Evolutionary conservation across 2,888 invertebrate genomes (phyloP).

Genomic region (Agonopterix subpropinquella): DNA sequence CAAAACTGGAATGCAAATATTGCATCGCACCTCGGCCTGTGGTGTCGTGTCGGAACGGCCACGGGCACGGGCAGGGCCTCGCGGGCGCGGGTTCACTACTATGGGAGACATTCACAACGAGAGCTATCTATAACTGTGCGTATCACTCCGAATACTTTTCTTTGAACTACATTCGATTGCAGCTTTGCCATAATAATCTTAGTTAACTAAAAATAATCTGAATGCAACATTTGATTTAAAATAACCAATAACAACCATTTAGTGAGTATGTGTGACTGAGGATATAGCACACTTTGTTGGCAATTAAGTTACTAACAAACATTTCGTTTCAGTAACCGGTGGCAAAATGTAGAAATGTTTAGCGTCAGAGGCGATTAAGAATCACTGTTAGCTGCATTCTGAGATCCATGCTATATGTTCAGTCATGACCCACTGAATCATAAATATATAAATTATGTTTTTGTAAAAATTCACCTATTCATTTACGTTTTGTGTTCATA

Average conservation of each 20-base stretch:
- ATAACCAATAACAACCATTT: constrained; percentile 69
- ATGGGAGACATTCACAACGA: constrained; percentile 51
- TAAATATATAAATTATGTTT: constrained; percentile 57
- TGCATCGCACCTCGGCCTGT: constrained; percentile 69
- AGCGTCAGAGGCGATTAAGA: constrained; percentile 35
- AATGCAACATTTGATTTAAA: constrained; percentile 68
- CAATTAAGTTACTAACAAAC: constrained; percentile 12
- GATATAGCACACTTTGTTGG: constrained; percentile 54
- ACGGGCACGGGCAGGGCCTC: constrained; percentile 17
- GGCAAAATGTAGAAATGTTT: constrained; percentile 16
- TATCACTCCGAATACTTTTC: constrained; percentile 61
- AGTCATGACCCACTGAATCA: constrained; percentile 65
- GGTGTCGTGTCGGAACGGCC: constrained; percentile 33
- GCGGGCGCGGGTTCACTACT: constrained; percentile 29
- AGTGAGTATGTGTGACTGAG: constrained; percentile 62
- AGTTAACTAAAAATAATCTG: constrained; percentile 64
- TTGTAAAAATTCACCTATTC: constrained; percentile 49
- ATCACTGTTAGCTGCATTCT: constrained; percentile 67
- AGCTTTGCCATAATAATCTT: constrained; percentile 54
- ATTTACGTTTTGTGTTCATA: constrained; percentile 58
- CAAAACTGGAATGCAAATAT: constrained; percentile 75
- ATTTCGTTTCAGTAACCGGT: neutral
- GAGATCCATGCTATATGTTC: constrained; percentile 73
- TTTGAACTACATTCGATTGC: constrained; percentile 70
- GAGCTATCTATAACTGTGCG: constrained; percentile 62